Conservation (phyloP, 2,888 invertebrate species). For the Aphelenchoides bicaudatus region DNA sequence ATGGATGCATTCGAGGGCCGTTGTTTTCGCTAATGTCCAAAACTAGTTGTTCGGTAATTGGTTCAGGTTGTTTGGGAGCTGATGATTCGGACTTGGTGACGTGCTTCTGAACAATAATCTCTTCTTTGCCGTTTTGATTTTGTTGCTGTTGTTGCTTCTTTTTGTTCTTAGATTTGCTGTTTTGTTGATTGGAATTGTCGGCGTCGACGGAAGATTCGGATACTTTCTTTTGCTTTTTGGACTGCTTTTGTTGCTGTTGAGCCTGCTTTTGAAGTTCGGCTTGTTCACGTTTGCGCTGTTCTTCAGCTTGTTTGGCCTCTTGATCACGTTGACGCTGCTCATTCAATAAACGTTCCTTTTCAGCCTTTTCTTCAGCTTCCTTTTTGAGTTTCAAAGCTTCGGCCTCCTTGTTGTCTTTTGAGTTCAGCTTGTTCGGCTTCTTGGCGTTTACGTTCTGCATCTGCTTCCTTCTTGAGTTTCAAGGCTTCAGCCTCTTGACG, state of each 20-base stretch:
- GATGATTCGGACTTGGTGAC: no score
- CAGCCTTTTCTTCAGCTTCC: not conserved
- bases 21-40: no score
- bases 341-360: conserved; percentile 1
- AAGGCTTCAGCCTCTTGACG: not conserved
- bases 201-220: conserved; percentile 2
- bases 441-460: not conserved
- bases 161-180: not conserved
- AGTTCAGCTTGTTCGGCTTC: conserved; percentile 3
- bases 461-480: conserved; percentile 15
- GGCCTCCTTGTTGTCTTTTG: not conserved
- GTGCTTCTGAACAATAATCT: no score
- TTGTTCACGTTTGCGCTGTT: conserved; percentile 1
- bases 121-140: no score
- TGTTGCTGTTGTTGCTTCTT: no score
- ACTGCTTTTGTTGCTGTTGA: not conserved
- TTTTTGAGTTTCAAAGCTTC: not conserved
- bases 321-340: not conserved
- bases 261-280: not conserved
- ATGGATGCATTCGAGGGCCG: no score
- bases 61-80: no score
- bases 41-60: no score
- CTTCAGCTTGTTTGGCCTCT: not conserved
- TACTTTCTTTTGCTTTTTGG: not conserved
- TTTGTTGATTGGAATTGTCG: not conserved